Conservation (phyloP, 2,888 invertebrate species). For the Lamellibrachia satsuma region DNA sequence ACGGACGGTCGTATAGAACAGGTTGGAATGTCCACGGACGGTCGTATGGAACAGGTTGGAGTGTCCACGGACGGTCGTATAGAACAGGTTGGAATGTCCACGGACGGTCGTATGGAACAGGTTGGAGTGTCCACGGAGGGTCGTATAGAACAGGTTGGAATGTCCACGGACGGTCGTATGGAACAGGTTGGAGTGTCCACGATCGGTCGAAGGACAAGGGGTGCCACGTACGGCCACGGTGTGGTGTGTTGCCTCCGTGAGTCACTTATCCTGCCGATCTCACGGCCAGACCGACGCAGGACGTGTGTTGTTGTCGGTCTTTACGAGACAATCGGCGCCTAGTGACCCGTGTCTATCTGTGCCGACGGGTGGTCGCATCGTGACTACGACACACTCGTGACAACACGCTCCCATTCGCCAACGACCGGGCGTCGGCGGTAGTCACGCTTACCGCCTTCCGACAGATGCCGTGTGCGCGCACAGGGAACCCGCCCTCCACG, state of each 20-base stretch:
- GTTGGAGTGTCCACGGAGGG: no score
- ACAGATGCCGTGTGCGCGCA: neutral
- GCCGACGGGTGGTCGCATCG: no score
- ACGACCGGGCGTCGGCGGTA: neutral
- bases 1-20: no score
- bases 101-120: neutral
- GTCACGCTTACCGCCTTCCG: neutral
- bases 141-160: no score
- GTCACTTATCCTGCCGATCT: neutral
- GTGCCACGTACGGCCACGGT: no score
- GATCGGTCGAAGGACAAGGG: no score
- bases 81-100: no score
- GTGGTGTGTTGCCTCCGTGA: neutral
- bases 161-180: neutral
- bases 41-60: neutral
- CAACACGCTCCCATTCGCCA: neutral
- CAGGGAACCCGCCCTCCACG: neutral
- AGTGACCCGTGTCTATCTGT: neutral
- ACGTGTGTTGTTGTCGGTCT: neutral
- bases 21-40: neutral
- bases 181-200: neutral
- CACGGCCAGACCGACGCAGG: neutral
- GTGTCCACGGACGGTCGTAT: no score
- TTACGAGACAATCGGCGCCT: neutral
- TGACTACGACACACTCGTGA: neutral